A percentile compares a stretch with the other conserved stretches of the same genome.
phyloP scores from a whole-genome alignment of 2,113 vertebrate genomes.

The Tetrax tetrax region DNA sequence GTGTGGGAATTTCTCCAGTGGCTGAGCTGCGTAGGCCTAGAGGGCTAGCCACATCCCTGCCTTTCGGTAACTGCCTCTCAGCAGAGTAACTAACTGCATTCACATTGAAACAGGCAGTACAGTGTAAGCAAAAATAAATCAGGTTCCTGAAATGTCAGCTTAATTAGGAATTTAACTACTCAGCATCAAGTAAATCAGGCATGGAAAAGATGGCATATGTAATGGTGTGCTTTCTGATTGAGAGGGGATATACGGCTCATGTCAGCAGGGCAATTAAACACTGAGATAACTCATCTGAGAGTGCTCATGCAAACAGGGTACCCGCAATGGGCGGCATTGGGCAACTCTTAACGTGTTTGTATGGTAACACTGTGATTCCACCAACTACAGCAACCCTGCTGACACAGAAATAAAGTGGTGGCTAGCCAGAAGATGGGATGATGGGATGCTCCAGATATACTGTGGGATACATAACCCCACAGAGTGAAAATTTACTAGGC shows the following conservation, averaged over 20 bases:
- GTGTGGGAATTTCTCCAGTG: neutral
- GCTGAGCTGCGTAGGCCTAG: neutral
- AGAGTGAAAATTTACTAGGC: neutral
- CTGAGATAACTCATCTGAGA: neutral
- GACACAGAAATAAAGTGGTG: neutral
- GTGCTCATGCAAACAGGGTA: neutral
- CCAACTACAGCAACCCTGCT: neutral
- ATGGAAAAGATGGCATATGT: neutral
- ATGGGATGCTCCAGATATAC: neutral
- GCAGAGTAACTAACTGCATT: neutral
- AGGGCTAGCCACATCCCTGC: neutral
- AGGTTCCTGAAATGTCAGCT: conserved; percentile 15
- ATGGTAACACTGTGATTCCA: neutral
- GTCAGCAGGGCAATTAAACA: conserved; percentile 22
- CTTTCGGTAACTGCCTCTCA: neutral
- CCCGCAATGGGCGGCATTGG: neutral
- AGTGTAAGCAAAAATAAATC: conserved; percentile 1
- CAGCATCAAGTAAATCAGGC: conserved; percentile 24
- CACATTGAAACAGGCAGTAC: neutral
- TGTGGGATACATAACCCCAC: neutral
- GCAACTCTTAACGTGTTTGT: neutral
- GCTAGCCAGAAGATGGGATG: neutral
- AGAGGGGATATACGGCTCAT: neutral
- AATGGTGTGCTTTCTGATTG: conserved; percentile 1
- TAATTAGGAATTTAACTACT: conserved; percentile 40